phyloP scores from a whole-genome alignment of 2,888 invertebrate genomes.

The Noctua janthe region DNA sequence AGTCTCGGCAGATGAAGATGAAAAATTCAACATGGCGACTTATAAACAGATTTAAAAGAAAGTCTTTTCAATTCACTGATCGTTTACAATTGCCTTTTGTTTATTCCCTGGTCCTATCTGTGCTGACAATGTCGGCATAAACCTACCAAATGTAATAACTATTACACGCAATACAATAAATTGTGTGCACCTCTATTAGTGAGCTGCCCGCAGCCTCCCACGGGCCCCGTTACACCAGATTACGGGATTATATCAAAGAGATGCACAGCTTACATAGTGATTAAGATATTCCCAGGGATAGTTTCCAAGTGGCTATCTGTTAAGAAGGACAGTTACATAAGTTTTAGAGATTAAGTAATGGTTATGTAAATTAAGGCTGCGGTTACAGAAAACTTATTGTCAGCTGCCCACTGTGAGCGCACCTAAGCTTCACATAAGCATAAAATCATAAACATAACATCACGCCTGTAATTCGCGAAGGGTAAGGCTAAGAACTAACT shows the following conservation, averaged over 20 bases:
- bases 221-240: constrained; percentile 48
- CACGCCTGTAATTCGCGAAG: not conserved
- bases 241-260: constrained; percentile 57
- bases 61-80: not conserved
- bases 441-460: not conserved
- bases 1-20: not conserved
- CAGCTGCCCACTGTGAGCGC: too few relatives aligned
- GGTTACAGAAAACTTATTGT: not conserved
- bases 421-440: not conserved
- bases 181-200: constrained; percentile 40
- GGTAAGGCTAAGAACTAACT: not conserved
- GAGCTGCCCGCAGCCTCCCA: constrained; percentile 33
- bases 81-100: not conserved
- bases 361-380: not conserved
- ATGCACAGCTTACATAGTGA: constrained; percentile 46
- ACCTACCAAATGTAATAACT: not conserved
- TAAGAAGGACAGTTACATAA: not conserved
- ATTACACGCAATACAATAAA: constrained; percentile 32
- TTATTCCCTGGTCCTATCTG: not conserved
- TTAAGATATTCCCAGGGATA: constrained; percentile 45
- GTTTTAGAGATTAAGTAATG: not conserved
- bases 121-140: not conserved
- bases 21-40: not conserved
- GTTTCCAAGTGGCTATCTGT: constrained; percentile 22
- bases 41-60: too few relatives aligned